A percentile compares a stretch with the other conserved stretches of the same genome.
Evolutionary conservation across 2,797 vertebrate species (phyloP).

Genomic region (Phoxinus dragarum): DNA sequence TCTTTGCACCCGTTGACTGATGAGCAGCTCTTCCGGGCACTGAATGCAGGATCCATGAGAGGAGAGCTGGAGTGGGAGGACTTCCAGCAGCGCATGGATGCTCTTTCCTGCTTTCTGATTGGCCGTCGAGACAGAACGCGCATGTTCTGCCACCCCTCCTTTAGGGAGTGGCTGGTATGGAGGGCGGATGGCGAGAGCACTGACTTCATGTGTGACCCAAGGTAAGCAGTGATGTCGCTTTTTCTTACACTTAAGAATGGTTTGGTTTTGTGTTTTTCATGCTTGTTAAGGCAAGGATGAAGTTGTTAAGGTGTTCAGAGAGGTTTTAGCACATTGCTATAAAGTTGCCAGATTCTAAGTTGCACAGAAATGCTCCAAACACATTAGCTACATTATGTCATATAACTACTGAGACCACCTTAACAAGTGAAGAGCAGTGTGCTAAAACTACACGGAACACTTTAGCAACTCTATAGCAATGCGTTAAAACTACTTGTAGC

Average conservation of each 20-base stretch:
- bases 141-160: constrained; percentile 98
- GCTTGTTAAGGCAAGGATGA: not conserved
- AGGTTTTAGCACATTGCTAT: not conserved
- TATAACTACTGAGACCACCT: not conserved
- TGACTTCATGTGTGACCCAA: constrained; percentile 94
- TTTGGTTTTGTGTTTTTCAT: not conserved
- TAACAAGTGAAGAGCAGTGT: not conserved
- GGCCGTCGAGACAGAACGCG: constrained; percentile 92
- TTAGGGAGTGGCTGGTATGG: constrained; percentile 98
- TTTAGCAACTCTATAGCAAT: no score
- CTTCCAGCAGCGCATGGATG: constrained; percentile 94
- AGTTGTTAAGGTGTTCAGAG: not conserved
- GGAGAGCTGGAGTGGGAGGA: constrained; percentile 92
- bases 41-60: constrained; percentile 88
- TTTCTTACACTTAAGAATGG: not conserved
- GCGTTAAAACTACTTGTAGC: not conserved
- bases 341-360: not conserved
- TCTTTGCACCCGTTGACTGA: constrained; percentile 97
- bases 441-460: not conserved
- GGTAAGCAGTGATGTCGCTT: constrained; percentile 76
- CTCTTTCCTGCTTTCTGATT: constrained; percentile 92
- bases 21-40: constrained; percentile 95
- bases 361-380: not conserved
- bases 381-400: not conserved
- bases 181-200: constrained; percentile 93